Base-by-base conservation (phyloP, 2,888 invertebrate genomes). In the Cataglyphis livida region DNA sequence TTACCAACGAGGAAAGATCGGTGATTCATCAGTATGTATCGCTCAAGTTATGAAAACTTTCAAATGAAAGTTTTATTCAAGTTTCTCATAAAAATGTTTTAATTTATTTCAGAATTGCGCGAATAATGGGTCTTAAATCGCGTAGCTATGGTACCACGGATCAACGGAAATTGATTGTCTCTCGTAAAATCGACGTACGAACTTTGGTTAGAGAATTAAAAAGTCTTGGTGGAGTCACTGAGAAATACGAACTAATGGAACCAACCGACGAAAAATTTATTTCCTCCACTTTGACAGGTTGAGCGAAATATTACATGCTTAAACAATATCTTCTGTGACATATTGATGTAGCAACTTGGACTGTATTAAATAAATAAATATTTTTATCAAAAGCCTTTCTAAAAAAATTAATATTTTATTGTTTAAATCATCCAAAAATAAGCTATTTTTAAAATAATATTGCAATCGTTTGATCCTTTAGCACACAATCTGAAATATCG, bases 1-100 rank as follows among this genome's bases (percentile, higher is more conserved):
- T 97, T 92, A 95, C 95, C 0, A 96, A 96, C 87, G 96, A 96
- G 0, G 97, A 97, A 90, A 94, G 97, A 32, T 96, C 96, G 0
- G 85, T 94, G 0, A 93, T 97, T 76, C 97, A 97, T 91, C 94
- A 95, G 95, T 96, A 93, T 92, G 92, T 84, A 32, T 28, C 28
- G 21, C 4, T 25, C 3, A 54, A 48, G 10, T 51, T 65, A 5
- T 12, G 28, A 28, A 28, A 28, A 28, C 28, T 28, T 28, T 28
- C 28, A 28, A 28, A 35, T 32, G 0, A 71, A n/a, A 2, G 9
- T 15, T 41, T 15, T 10, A 3, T 0, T 28, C 1, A 44, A 51
- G 7, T 41, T 28, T 41, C n/a, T n/a, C n/a, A 32, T 44, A 44
- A 35, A 2, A 25, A 35, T 41, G 5, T 62, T n/a, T 44, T n/a